Evolutionary conservation across 2,797 vertebrate species (phyloP).

Genomic region (Acropternis orthonyx): DNA sequence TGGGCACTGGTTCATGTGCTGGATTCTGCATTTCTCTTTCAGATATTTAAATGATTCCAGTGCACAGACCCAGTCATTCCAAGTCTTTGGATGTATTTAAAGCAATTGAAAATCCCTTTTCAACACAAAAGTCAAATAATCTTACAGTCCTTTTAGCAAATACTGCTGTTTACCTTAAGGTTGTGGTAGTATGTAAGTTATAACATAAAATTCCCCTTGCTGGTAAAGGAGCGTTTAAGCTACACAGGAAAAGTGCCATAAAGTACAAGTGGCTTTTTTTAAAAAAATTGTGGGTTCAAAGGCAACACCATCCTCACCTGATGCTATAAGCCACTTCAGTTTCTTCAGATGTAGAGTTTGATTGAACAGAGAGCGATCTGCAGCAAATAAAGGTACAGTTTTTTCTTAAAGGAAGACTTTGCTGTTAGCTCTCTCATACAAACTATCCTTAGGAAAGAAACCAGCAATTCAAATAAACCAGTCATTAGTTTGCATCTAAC

Average conservation of each 20-base stretch:
- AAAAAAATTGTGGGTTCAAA: not conserved
- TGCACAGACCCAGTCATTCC: slow-evolving; percentile 19
- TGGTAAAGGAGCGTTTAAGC: not conserved
- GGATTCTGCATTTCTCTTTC: slow-evolving; percentile 44
- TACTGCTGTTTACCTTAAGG: not conserved
- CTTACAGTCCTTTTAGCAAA: not conserved
- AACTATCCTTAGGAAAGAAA: not conserved
- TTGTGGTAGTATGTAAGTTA: not conserved
- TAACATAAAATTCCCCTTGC: not conserved
- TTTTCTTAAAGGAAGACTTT: not conserved
- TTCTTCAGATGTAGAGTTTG: not conserved
- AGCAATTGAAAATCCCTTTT: slow-evolving; percentile 46
- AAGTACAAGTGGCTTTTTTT: not conserved
- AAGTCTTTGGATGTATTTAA: slow-evolving; percentile 37
- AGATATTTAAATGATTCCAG: slow-evolving; percentile 57
- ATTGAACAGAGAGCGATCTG: not conserved
- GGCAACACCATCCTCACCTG: not conserved
- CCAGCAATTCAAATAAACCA: not conserved
- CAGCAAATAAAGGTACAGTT: not conserved
- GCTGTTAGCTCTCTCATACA: not conserved
- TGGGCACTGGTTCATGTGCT: slow-evolving; percentile 59
- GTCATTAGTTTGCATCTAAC: not conserved
- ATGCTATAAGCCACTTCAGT: not conserved
- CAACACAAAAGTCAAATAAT: not conserved
- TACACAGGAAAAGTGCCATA: not conserved